These are phyloP conservation scores for Goniozus legneri DNA, from an alignment of 1,140 invertebrate species.

Conservation along the genomic window DNA sequence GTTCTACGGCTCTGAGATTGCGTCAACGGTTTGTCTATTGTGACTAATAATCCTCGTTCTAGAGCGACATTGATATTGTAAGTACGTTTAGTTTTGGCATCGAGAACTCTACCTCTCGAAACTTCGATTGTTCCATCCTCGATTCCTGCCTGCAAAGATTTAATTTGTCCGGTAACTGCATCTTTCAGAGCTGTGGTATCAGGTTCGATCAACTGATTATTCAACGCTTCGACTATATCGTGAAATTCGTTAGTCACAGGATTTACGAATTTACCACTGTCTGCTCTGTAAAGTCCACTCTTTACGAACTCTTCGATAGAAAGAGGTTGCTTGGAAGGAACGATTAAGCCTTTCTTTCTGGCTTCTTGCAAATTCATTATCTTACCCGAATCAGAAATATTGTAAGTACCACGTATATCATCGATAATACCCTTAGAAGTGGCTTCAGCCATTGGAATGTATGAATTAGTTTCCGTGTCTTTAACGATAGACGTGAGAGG, in stretches of 20 bases:
- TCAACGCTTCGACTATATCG: constrained; percentile 69
- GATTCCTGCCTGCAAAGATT: constrained; percentile 71
- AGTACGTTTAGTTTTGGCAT: constrained; percentile 70
- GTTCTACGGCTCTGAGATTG: constrained; percentile 20
- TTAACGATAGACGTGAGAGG: constrained; percentile 76
- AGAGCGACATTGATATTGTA: constrained; percentile 73
- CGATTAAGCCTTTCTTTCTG: constrained; percentile 68
- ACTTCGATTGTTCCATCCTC: constrained; percentile 78
- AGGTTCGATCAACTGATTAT: constrained; percentile 70
- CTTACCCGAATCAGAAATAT: constrained; percentile 55
- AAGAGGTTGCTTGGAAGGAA: constrained; percentile 67
- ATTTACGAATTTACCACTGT: constrained; percentile 77
- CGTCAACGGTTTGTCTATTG: constrained; percentile 67
- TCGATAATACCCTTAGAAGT: constrained; percentile 72
- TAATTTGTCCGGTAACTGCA: constrained; percentile 67
- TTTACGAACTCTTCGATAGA: constrained; percentile 75
- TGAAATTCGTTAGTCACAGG: constrained; percentile 68
- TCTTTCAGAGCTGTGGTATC: constrained; percentile 76
- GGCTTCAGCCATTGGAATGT: constrained; percentile 72
- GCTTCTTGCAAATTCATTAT: constrained; percentile 69
- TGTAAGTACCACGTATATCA: constrained; percentile 66
- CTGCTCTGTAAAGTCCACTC: constrained; percentile 71
- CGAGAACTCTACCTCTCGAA: constrained; percentile 70
- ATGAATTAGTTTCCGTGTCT: constrained; percentile 66
- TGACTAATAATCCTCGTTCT: constrained; percentile 70